Evolutionary conservation across 2,113 vertebrate genomes (phyloP), one percentile per base, ranked within the genome.

Genomic region (Nymphicus hollandicus): DNA sequence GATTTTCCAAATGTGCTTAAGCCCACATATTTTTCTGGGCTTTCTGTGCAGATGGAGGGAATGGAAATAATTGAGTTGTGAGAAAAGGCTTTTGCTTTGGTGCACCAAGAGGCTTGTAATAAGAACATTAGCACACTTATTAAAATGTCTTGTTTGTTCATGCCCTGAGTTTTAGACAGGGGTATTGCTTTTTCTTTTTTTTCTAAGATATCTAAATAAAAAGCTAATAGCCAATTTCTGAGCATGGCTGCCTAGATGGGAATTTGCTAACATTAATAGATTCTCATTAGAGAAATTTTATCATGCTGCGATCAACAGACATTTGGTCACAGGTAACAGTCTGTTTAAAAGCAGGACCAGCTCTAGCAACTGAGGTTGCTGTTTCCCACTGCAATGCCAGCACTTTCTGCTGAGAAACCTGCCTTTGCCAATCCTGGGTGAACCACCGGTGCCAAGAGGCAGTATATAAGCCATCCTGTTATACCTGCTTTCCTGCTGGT

Each of bases 91-190:
- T 93, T 88, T 6, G 0, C 90, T 78, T 47, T 56, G 72, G 71
- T 88, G 35, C 31, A 81, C 69, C 80, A 50, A 90, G 69, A 92
- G 47, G 41, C 52, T 91, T 96, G 60, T 78, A 90, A 86, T 86
- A 91, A 90, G 93, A 94, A 71, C 72, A 76, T 96, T 92, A 93
- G 86, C 80, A 41, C 80, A 68, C 80, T 92, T 96, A 93, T 93
- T 95, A 95, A 95, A 95, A 93, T 55, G n/a, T 88, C 95, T 72
- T 96, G 69, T 88, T 94, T 97, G 90, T 81, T 81, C 83, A 79
- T 91, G 82, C 24, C 88, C 47, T 0, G 0, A 49, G 55, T 92
- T 94, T 96, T 64, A 91, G 83, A 89, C 69, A 77, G 47, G 12
- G 29, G 35, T 70, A 93, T 90, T 84, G 86, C 39, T 23, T 93